Evolutionary conservation across 1,140 invertebrate species (phyloP).

Genomic region (Aporrectodea caliginosa): DNA sequence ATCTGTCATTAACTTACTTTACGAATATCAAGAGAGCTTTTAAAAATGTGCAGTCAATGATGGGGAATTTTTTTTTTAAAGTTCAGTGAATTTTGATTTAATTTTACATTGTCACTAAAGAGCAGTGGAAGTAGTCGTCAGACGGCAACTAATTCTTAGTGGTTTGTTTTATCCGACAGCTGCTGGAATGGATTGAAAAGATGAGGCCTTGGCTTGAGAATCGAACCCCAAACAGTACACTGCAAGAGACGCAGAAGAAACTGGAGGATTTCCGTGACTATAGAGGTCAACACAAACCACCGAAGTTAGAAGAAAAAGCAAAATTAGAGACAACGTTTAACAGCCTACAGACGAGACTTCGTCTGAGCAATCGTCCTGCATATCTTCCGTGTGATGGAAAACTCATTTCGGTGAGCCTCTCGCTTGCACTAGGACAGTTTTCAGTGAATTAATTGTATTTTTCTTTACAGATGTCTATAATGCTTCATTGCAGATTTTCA

Average conservation of each 20-base stretch:
- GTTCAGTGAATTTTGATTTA: constrained; percentile 54
- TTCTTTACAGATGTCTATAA: too few relatives aligned
- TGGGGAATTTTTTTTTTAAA: neutral
- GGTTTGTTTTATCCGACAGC: neutral
- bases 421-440: too few relatives aligned
- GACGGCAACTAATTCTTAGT: too few relatives aligned
- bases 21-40: too few relatives aligned
- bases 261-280: constrained; percentile 98
- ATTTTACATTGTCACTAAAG: too few relatives aligned
- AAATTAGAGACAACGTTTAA: constrained; percentile 32
- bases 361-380: constrained; percentile 79
- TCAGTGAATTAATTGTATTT: too few relatives aligned
- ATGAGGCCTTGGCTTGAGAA: constrained; percentile 90
- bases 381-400: constrained; percentile 99
- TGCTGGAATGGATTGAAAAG: constrained; percentile 44
- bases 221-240: constrained; percentile 93
- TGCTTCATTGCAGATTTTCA: too few relatives aligned
- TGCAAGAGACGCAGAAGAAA: constrained; percentile 94
- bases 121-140: too few relatives aligned
- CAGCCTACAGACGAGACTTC: constrained; percentile 73
- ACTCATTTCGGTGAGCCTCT: constrained; percentile 88
- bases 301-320: constrained; percentile 96
- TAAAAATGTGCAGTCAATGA: too few relatives aligned
- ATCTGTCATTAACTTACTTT: too few relatives aligned
- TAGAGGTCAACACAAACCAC: constrained; percentile 93